A percentile compares a stretch with the other conserved stretches of the same genome.
phyloP scores from a whole-genome alignment of 2,113 vertebrate genomes.

The Grammomys surdaster region DNA sequence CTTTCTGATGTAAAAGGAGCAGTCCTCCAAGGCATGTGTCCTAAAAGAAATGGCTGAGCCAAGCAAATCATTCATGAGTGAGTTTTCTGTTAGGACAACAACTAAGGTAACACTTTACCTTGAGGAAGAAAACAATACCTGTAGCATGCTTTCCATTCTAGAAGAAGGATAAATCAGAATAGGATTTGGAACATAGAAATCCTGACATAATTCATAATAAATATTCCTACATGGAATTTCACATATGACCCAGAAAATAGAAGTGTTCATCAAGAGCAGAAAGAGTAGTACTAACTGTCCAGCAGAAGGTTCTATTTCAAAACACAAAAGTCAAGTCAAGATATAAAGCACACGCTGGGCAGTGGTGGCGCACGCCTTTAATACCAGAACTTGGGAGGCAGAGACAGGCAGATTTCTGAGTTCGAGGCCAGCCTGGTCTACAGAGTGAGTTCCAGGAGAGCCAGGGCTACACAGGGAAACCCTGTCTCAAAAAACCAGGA shows the following conservation, averaged over 20 bases:
- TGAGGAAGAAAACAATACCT: neutral
- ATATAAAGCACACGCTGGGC: neutral
- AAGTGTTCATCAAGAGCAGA: constrained; percentile 21
- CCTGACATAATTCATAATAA: constrained; percentile 47
- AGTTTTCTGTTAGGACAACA: neutral
- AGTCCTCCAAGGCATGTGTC: neutral
- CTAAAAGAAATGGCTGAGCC: neutral
- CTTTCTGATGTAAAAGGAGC: neutral
- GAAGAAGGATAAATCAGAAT: neutral
- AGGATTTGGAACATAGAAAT: neutral
- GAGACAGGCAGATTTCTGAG: no score
- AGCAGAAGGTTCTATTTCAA: neutral
- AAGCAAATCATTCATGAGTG: constrained; percentile 30
- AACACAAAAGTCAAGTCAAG: neutral
- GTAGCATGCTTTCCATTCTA: constrained; percentile 12
- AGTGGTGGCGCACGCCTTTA: no score
- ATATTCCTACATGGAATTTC: neutral
- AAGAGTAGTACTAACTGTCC: neutral
- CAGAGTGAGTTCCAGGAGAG: no score
- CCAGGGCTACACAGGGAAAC: no score
- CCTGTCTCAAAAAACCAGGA: no score
- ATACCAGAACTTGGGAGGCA: no score
- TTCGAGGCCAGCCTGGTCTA: no score
- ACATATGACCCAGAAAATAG: neutral
- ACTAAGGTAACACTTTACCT: neutral